These are phyloP conservation scores for Brenthis ino DNA, from an alignment of 2,888 invertebrate species.

Conservation along the genomic window DNA sequence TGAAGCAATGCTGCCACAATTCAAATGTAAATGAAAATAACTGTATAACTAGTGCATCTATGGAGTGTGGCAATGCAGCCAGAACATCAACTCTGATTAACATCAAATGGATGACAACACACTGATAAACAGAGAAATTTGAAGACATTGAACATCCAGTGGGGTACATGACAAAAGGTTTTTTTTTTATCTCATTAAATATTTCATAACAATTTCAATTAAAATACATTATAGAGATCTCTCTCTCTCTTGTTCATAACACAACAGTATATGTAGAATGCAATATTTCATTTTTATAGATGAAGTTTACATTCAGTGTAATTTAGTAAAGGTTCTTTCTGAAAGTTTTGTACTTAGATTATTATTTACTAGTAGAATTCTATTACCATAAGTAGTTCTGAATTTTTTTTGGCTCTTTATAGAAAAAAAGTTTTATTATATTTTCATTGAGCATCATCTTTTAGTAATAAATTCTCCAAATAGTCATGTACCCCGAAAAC, in stretches of 20 bases:
- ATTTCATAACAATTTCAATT: neutral
- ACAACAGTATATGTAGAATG: neutral
- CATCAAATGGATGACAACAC: slow-evolving; percentile 52
- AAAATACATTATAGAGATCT: neutral
- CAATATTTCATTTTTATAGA: no score
- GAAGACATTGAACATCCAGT: slow-evolving; percentile 63
- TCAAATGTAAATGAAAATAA: slow-evolving; percentile 23
- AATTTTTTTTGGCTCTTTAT: no score
- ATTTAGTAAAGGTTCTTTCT: no score
- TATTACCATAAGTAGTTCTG: no score
- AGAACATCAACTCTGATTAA: slow-evolving; percentile 46
- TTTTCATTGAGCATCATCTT: neutral
- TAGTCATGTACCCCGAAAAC: slow-evolving; percentile 42
- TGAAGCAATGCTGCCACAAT: slow-evolving; percentile 22
- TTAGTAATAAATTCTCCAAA: slow-evolving; percentile 2
- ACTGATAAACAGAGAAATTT: slow-evolving; percentile 51
- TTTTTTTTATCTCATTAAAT: neutral
- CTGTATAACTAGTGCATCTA: slow-evolving; percentile 37
- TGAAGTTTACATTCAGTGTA: no score
- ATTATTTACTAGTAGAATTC: no score
- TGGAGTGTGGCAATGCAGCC: slow-evolving; percentile 43
- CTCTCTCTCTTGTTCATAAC: neutral
- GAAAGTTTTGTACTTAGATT: no score
- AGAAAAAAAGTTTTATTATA: neutral
- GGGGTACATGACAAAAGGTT: slow-evolving; percentile 16